Base-by-base conservation (phyloP, 1,140 invertebrate species). In the Hestina assimilis region DNA sequence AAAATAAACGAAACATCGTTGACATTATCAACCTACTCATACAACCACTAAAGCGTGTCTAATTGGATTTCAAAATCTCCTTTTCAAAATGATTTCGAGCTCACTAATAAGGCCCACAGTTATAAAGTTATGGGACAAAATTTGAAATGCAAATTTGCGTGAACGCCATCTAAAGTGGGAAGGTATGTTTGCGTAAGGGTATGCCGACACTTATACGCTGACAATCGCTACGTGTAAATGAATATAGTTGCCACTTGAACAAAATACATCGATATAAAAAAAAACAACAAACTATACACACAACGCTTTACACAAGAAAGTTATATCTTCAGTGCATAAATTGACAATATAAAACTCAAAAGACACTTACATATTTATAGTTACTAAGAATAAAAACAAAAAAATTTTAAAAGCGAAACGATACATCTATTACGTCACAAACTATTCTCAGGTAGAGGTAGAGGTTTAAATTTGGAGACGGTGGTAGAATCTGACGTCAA, bases 81-180 rank as follows among this genome's bases (percentile, higher is more conserved):
- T 52, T 35, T 56, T 40, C 38, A 59, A 56, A 59, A 62, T 51
- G 38, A 62, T 62, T 59, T 50, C 45, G 54, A 60, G 40, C 50
- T 50, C 59, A 57, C 59, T 66, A 63, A 66, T 66, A 62, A 66
- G 63, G 35, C 40, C 38, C 40, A 56, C 64, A 63, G 57, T 66
- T 63, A 66, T 66, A 64, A 59, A 65, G 59, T 66, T 66, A 63
- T 61, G 63, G 58, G 65, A 59, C 55, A 58, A 67, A 69, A 74
- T 69, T 74, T 66, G 68, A 63, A 69, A 66, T 72, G 56, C 69
- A 66, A 75, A 75, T 73, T 45, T 41, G 19, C 53, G 38, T 51
- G 56, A 47, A 59, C 45, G 48, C 57, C 63, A 50, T 59, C 51
- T 68, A 51, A 55, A 63, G 58, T 63, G 62, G 57, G 69, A 63